Evolutionary conservation across 2,797 vertebrate genomes (phyloP), one percentile per base, ranked within the genome.

Genomic region (Eupleurogrammus muticus): DNA sequence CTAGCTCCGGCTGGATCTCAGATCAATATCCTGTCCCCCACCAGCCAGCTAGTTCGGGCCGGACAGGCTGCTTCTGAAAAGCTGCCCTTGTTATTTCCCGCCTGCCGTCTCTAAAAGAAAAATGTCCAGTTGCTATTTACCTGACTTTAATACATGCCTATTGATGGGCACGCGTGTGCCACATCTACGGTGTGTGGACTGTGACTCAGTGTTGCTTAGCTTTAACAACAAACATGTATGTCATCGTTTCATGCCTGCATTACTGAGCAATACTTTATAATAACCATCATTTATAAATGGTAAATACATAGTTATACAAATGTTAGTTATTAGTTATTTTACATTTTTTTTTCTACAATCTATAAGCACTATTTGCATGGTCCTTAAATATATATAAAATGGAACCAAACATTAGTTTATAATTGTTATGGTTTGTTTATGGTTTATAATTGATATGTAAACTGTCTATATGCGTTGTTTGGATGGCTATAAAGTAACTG

Each of bases 21-120:
- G 88, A 94, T 94, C 92, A 90, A 92, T 93, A 92, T 89, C 81
- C 88, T 87, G 87, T 91, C 84, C 90, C 87, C 85, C 50, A 80
- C 77, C 64, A 44, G 75, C 81, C 60, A 65, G 80, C 88, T 77
- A 81, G 86, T 81, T 86, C 80, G 85, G 70, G 79, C 78, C 14
- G 60, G 73, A 81, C 80, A 86, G 72, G 77, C 81, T 79, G 77
- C 65, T n/a, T 76, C 62, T 70, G 66, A 89, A 85, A 89, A 87
- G 60, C 68, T 77, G 70, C 84, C 77, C 75, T 82, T 86, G 77
- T 84, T 79, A 65, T 81, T 82, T 85, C 66, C 78, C 32, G 67
- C 70, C 81, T 79, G 73, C 70, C 23, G 40, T 77, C 20, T 79
- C 59, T 75, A 65, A 70, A 47, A 57, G 9, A 60, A 54, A 46